Base-by-base conservation (phyloP, 92 coral and sea anemone genomes). In the Hydrozoanthus gracilis region DNA sequence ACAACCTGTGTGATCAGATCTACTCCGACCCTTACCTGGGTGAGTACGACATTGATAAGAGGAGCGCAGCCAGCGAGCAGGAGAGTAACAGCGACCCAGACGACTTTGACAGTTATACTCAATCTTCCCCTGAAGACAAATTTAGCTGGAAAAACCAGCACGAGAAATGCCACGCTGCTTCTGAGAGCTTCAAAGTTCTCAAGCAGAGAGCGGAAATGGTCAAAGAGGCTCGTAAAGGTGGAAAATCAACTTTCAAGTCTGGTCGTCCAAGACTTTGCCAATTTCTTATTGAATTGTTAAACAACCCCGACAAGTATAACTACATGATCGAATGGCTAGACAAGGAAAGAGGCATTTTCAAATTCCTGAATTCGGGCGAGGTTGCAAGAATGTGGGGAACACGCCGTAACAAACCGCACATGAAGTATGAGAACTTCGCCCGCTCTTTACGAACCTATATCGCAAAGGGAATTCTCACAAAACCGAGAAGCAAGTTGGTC, bases 401-500 rank as follows among this genome's bases (percentile, higher is more conserved):
- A 12, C 88, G 99, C 49, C 79, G 99, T 10, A 95, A 97, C 64
- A 97, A 97, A 85, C 99, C 99, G 1, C 89, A 83, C 51, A 97
- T 97, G 99, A 97, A 97, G 88, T 97, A 97, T 68, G 99, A 97
- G 95, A 97, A 97, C 93, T 97, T 97, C 88, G 99, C 99, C 1
- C 95, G 99, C 18, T 97, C 99, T 2, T 74, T 97, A 50, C 97
- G 99, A 15, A 97, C 98, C 50, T 97, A 97, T 87, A 97, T 97
- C 74, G 99, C 99, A 49, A 97, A 97, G 74, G 99, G 99, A 44
- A 97, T 97, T 76, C 90, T 97, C 4, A 86, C 94, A 1, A 97
- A 97, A 66, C 99, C 99, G 3, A 89, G 99, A 4, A 97, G 99
- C 92, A 97, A 95, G 79, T 89, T 97, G 27, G 99, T 97, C 4